phyloP scores from a whole-genome alignment of 2,888 invertebrate genomes.

The Eurytoma californica region DNA sequence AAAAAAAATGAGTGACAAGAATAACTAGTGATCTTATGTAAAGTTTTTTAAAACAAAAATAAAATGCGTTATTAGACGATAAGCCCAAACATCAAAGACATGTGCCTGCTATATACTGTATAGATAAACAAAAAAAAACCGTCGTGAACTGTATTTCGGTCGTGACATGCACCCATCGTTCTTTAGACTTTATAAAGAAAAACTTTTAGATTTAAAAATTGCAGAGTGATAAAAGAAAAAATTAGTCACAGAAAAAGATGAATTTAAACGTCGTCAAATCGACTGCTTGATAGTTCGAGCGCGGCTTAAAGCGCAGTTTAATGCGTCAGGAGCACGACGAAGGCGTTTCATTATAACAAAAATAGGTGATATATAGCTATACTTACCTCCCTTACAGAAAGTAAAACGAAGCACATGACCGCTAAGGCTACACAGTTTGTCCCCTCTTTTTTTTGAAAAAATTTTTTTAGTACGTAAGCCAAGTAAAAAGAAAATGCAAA shows the following conservation, averaged over 20 bases:
- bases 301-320: conserved; percentile 28
- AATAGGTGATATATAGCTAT: conserved; percentile 16
- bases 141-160: conserved; percentile 32
- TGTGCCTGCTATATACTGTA: conserved; percentile 60
- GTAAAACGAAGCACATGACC: conserved; percentile 43
- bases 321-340: conserved; percentile 30
- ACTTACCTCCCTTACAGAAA: conserved; percentile 38
- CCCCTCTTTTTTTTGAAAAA: conserved; percentile 19
- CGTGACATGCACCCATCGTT: conserved; percentile 27
- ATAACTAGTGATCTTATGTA: conserved; percentile 21
- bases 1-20: conserved; percentile 3
- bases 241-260: conserved; percentile 2
- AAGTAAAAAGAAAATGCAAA: conserved; percentile 4
- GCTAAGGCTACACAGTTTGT: conserved; percentile 31
- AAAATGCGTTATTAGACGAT: conserved; percentile 41
- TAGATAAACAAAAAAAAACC: conserved; percentile 45
- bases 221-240: neutral
- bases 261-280: neutral
- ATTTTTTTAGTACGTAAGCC: conserved; percentile 26
- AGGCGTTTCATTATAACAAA: conserved; percentile 13
- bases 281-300: conserved; percentile 32
- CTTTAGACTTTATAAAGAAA: conserved; percentile 27
- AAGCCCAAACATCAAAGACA: conserved; percentile 62
- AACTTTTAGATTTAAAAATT: conserved; percentile 31
- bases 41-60: conserved; percentile 40